Base-by-base conservation (phyloP, 1,140 invertebrate species). In the Drosophila arawakana region DNA sequence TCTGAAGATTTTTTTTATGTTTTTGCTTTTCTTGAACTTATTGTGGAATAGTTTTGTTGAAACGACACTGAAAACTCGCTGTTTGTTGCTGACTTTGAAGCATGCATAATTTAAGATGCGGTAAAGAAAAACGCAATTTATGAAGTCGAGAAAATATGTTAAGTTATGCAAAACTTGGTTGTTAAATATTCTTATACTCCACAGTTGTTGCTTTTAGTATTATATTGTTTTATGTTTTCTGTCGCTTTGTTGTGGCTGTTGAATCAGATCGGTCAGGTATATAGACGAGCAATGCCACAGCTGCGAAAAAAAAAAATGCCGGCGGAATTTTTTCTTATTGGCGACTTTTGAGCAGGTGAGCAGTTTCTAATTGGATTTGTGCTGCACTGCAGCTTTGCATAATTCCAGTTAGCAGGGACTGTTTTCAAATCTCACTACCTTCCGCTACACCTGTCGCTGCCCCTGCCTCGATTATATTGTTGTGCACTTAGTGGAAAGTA, bases 81-180 rank as follows among this genome's bases (percentile, higher is more conserved):
- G 34, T 43, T 39, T 39, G 62, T 61, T 67, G 71, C 55, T 78
- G 78, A 73, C 81, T 78, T 66, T 71, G 73, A 54, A 80, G 73
- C 77, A 83, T 88, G 77, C 76, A 86, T 83, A 86, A 83, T 80
- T 80, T 69, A 80, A 57, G 18, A 61, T 59, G 55, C 25, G 43
- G 46, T 3, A 60, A 47, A 25, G 21, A 60, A 37, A 46, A 37
- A 35, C 37, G 30, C n/a, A 63, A 25, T 52, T 52, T 25, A 54
- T 52, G 15, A 52, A 11, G 50, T 7, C 59, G 37, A 57, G 13
- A 55, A n/a, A 54, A 25, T 63, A 63, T 63, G 49, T 43, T 54
- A 63, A 66, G 55, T 78, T 78, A 78, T 81, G 66, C 80, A 73
- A 77, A 81, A 52, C 9, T 13, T 11, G 15, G 54, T 43, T 41